Evolutionary conservation across 2,113 vertebrate species (phyloP).

Genomic region (Platichthys stellatus): DNA sequence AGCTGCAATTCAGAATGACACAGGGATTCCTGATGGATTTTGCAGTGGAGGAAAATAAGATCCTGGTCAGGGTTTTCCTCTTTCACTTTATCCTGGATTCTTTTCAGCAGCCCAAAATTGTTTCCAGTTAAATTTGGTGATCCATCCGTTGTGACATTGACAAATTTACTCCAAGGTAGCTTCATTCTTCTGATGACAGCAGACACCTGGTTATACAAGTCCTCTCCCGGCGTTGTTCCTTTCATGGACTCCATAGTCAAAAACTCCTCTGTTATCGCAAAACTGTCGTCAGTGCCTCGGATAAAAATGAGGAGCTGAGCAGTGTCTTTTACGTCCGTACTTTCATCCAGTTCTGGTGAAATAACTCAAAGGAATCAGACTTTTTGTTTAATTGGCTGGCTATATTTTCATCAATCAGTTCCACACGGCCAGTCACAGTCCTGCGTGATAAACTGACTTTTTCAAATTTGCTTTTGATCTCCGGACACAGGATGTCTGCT

Average conservation of each 20-base stretch:
- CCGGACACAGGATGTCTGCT: too few species aligned
- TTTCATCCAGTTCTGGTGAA: too few species aligned
- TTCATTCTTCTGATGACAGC: slow-evolving; percentile 24
- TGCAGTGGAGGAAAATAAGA: slow-evolving; percentile 44
- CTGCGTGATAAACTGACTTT: too few species aligned
- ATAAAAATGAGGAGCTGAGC: neutral
- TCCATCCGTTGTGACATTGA: slow-evolving; percentile 55
- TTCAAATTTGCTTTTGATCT: too few species aligned
- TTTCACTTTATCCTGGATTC: slow-evolving; percentile 48
- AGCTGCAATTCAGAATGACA: slow-evolving; percentile 23
- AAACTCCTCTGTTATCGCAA: slow-evolving; percentile 9
- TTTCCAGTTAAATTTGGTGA: slow-evolving; percentile 42
- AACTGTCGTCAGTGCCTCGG: slow-evolving; percentile 13
- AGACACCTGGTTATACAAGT: slow-evolving; percentile 34
- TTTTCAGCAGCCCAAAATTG: slow-evolving; percentile 39
- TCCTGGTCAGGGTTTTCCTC: slow-evolving; percentile 38
- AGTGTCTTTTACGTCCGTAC: neutral
- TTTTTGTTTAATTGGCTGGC: too few species aligned
- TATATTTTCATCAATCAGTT: too few species aligned
- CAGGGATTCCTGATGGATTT: slow-evolving; percentile 30
- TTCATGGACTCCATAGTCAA: slow-evolving; percentile 24
- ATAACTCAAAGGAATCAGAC: too few species aligned
- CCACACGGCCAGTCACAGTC: too few species aligned
- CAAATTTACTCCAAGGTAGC: slow-evolving; percentile 38
- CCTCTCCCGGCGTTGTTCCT: slow-evolving; percentile 10